Percentiles rank a stretch among this genome's conserved stretches.
Evolutionary conservation across 2,888 invertebrate species (phyloP).

Genomic region (Amphipyra tragopoginis): DNA sequence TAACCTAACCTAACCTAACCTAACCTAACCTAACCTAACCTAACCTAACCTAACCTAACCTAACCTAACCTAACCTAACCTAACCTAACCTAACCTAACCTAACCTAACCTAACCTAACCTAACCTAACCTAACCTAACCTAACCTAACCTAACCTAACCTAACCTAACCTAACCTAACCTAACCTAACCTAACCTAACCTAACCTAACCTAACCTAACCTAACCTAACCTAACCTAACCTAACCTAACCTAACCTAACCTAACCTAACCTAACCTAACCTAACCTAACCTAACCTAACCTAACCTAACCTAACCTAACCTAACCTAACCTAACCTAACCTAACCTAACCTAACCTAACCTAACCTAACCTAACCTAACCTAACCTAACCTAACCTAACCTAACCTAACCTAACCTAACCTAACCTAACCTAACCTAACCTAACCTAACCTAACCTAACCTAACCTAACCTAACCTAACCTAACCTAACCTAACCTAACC

Average conservation of each 20-base stretch:
- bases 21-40: slow-evolving; percentile 56
- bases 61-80: slow-evolving; percentile 55
- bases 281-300: slow-evolving; percentile 48
- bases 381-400: slow-evolving; percentile 41
- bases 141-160: slow-evolving; percentile 55
- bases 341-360: slow-evolving; percentile 48
- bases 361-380: slow-evolving; percentile 43
- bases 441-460: slow-evolving; percentile 43
- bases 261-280: slow-evolving; percentile 41
- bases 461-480: slow-evolving; percentile 44
- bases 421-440: slow-evolving; percentile 45
- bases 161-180: slow-evolving; percentile 55
- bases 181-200: slow-evolving; percentile 38
- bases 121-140: slow-evolving; percentile 57
- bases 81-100: slow-evolving; percentile 57
- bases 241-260: slow-evolving; percentile 38
- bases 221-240: slow-evolving; percentile 37
- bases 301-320: slow-evolving; percentile 47
- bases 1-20: slow-evolving; percentile 54
- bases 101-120: slow-evolving; percentile 57
- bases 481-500: slow-evolving; percentile 40
- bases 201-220: slow-evolving; percentile 38
- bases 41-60: slow-evolving; percentile 56
- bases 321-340: slow-evolving; percentile 49
- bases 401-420: slow-evolving; percentile 45